phyloP scores from a whole-genome alignment of 2,888 invertebrate species.

The Cremastobaeus sp. region DNA sequence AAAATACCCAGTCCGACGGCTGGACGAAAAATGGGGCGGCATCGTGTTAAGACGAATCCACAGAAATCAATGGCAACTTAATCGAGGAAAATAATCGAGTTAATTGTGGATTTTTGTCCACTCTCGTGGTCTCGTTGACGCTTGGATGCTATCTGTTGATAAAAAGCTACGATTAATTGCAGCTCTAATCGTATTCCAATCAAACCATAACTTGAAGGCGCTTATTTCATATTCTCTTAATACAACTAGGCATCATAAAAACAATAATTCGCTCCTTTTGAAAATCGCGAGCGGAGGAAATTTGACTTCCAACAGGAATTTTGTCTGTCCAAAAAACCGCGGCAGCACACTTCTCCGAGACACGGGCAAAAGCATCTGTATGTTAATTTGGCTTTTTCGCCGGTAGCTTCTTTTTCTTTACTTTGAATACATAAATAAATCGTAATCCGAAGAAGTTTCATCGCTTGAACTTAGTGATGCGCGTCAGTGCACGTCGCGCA shows the following conservation, averaged over 20 bases:
- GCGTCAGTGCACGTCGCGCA: background rate
- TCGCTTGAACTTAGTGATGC: conserved; percentile 3
- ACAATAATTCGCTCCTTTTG: too few species aligned
- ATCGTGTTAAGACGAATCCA: conserved; percentile 31
- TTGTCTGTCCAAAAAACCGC: background rate
- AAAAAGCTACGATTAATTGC: too few species aligned
- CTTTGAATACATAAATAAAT: conserved; percentile 26
- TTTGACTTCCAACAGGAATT: too few species aligned
- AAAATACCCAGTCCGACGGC: conserved; percentile 21
- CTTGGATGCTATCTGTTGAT: too few species aligned
- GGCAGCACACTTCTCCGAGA: background rate
- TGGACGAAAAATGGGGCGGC: conserved; percentile 19
- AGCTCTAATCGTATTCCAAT: too few species aligned
- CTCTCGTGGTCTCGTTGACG: too few species aligned
- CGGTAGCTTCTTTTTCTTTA: conserved; percentile 10
- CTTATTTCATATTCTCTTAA: too few species aligned
- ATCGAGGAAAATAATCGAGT: conserved; percentile 49
- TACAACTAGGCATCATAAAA: too few species aligned
- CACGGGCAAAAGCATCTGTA: conserved; percentile 5
- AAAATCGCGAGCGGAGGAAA: too few species aligned
- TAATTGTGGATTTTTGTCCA: too few species aligned
- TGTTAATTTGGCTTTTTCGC: conserved; percentile 19
- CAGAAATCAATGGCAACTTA: conserved; percentile 36
- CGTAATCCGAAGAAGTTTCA: conserved; percentile 21
- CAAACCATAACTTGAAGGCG: too few species aligned